phyloP scores from a whole-genome alignment of 2,797 vertebrate species.

The Astyanax mexicanus region DNA sequence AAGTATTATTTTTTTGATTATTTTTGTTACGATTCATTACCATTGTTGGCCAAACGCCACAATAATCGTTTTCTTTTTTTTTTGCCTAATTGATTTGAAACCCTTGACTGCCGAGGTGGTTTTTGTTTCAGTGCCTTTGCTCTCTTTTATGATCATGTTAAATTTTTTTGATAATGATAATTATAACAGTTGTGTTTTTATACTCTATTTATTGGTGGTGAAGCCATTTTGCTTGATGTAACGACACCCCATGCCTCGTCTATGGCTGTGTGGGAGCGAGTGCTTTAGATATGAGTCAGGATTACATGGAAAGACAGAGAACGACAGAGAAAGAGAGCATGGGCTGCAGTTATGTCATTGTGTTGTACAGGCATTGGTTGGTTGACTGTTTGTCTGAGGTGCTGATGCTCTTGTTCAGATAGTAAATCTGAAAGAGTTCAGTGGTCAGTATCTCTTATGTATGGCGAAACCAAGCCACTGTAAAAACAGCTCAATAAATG shows the following conservation, averaged over 20 bases:
- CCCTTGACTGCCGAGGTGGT: constrained; percentile 88
- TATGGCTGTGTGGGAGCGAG: constrained; percentile 60
- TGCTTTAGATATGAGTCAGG: constrained; percentile 35
- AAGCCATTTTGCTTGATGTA: constrained; percentile 95
- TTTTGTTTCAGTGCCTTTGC: constrained; percentile 89
- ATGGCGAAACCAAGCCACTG: constrained; percentile 72
- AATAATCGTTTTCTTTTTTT: constrained; percentile 86
- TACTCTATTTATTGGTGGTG: constrained; percentile 98
- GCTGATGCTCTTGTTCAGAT: constrained; percentile 43
- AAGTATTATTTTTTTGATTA: constrained; percentile 86
- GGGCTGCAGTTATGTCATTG: constrained; percentile 39
- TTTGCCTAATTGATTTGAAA: constrained; percentile 80
- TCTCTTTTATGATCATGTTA: constrained; percentile 70
- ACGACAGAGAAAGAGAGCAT: constrained; percentile 20
- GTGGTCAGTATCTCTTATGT: constrained; percentile 51
- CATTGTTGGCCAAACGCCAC: constrained; percentile 85
- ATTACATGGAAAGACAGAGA: constrained; percentile 42
- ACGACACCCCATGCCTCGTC: constrained; percentile 67
- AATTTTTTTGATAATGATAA: constrained; percentile 73
- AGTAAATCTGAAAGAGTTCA: constrained; percentile 34
- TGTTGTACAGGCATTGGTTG: constrained; percentile 47
- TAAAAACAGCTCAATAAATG: constrained; percentile 81
- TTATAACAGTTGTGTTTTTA: constrained; percentile 78
- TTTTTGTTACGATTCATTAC: constrained; percentile 85
- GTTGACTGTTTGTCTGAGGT: constrained; percentile 28